Conservation (phyloP, 2,113 vertebrate genomes). For the Fulmarus glacialis region DNA sequence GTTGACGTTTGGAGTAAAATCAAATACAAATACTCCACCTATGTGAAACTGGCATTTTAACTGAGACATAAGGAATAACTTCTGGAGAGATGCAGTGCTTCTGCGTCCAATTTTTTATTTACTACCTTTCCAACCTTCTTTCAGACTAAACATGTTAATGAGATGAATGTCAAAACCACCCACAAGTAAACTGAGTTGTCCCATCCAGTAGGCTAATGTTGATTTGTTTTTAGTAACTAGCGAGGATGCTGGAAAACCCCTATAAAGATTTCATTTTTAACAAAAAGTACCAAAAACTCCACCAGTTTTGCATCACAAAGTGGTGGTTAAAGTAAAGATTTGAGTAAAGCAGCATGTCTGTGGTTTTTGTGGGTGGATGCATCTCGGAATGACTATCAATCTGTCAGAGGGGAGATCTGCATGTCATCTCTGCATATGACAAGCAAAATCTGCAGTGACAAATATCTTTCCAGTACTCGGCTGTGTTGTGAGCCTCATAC, state of each 20-base stretch:
- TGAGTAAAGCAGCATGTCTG: slow-evolving; percentile 79
- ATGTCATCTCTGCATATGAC: slow-evolving; percentile 32
- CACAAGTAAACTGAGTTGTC: slow-evolving; percentile 32
- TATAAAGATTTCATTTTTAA: slow-evolving; percentile 76
- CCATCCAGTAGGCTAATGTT: slow-evolving; percentile 36
- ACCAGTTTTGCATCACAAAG: slow-evolving; percentile 84
- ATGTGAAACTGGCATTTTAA: not conserved
- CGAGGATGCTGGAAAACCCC: slow-evolving; percentile 80
- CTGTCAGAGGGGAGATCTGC: slow-evolving; percentile 58
- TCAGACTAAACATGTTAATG: slow-evolving; percentile 56
- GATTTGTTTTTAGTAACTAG: slow-evolving; percentile 71
- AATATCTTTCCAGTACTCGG: slow-evolving; percentile 28
- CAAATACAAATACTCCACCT: not conserved
- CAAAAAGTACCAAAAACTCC: slow-evolving; percentile 87
- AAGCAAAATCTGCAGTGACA: slow-evolving; percentile 59
- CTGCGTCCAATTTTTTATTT: not conserved
- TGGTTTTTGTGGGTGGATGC: slow-evolving; percentile 82
- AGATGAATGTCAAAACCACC: slow-evolving; percentile 48
- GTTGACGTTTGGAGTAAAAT: not conserved
- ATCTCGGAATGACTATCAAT: slow-evolving; percentile 63
- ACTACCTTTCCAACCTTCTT: slow-evolving; percentile 34
- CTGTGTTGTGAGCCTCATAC: not conserved
- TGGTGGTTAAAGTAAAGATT: slow-evolving; percentile 75
- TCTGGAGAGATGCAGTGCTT: not conserved
- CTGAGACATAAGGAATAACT: not conserved